Base-by-base conservation (phyloP, 2,797 vertebrate species). In the Cuniculus paca region DNA sequence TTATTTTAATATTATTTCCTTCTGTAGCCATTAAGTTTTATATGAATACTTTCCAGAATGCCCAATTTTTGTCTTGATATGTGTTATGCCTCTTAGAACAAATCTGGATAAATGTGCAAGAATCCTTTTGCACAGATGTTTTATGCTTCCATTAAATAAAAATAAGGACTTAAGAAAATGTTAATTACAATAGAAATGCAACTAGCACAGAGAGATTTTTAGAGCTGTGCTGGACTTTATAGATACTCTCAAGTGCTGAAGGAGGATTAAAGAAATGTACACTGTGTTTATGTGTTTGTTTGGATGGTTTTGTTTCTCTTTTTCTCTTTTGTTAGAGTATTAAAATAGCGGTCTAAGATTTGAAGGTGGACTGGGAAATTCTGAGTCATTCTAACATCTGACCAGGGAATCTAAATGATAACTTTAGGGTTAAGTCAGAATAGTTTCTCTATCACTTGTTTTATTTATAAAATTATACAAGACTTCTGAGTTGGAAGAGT, bases 61-160 rank as follows among this genome's bases (percentile, higher is more conserved):
- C 56, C 80, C 80, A 24, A 2, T 78, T 92, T 65, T 97, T 96
- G 95, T 68, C 68, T 88, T 96, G 58, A 75, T 89, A 36, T 97
- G 90, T 97, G 93, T 90, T 93, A 42, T 94, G 89, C n/a, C 87
- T 95, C 96, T 94, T 94, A 97, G 87, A 97, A 96, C 50, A 94
- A 77, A 88, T 94, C 42, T 96, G 80, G 97, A 82, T 92, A 94
- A 93, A 94, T 16, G 79, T 96, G 79, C 90, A 92, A 72, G 78
- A 92, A 84, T 6, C 19, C 28, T 50, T 95, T 93, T 95, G 94
- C 96, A 96, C 96, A 92, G 36, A 77, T 81, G 70, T 93, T 96
- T 95, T 91, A 78, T 91, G 74, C 42, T 97, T 96, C 61, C 83
- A 84, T 95, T 90, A 96, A 95, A 87, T 91, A 94, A 96, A 95